Evolutionary conservation across 1,140 invertebrate genomes (phyloP).

Genomic region (Hyles vespertilio): DNA sequence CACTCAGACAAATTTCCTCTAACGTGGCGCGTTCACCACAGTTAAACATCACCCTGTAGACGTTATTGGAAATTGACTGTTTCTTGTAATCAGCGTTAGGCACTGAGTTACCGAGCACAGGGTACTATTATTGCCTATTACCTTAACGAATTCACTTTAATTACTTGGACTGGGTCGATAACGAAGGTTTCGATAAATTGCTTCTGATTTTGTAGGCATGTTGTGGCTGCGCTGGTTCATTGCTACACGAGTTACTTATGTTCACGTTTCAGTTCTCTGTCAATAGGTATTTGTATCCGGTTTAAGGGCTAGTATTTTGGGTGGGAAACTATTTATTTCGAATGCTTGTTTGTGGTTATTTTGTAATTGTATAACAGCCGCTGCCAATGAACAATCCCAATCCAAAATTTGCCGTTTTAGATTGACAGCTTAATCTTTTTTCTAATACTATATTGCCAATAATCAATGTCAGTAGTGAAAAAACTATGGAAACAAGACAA

Average conservation of each 20-base stretch:
- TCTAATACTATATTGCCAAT: too few species aligned
- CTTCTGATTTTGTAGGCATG: conserved; percentile 17
- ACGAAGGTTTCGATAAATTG: conserved; percentile 16
- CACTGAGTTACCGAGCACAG: conserved; percentile 6
- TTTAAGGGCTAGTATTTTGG: conserved; percentile 3
- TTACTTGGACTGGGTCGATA: conserved; percentile 15
- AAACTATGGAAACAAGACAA: too few species aligned
- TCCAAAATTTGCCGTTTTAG: too few species aligned
- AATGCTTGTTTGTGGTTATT: too few species aligned
- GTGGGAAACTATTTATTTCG: not conserved
- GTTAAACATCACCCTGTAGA: too few species aligned
- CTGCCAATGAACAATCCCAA: too few species aligned
- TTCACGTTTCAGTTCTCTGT: conserved; percentile 2
- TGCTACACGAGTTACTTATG: conserved; percentile 6
- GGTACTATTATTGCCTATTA: conserved; percentile 31
- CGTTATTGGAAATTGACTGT: conserved; percentile 19
- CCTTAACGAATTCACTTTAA: conserved; percentile 32
- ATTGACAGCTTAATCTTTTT: too few species aligned
- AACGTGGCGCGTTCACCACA: too few species aligned
- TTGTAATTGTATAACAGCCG: too few species aligned
- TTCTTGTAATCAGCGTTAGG: conserved; percentile 21
- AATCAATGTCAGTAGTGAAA: too few species aligned
- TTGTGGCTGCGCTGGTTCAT: conserved; percentile 5
- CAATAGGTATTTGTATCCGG: conserved; percentile 3
- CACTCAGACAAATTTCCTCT: too few species aligned